Percentiles rank a stretch among this genome's conserved stretches.
Conservation (phyloP, 1,140 invertebrate species). For the Hesperophylax magnus region DNA sequence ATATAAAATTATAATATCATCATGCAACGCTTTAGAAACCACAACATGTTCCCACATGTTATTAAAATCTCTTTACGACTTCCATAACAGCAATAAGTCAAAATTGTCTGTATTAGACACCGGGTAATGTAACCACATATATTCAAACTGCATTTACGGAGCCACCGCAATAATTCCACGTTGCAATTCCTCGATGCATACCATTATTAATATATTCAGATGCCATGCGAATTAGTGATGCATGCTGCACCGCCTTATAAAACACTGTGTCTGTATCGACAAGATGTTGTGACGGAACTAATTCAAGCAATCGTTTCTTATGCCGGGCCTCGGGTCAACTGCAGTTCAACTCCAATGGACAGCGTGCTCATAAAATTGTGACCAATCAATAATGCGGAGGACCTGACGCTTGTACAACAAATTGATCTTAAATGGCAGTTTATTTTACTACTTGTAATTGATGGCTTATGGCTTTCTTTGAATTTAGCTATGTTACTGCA, state of each 20-base stretch:
- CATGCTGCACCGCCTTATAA: background rate
- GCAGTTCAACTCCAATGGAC: constrained; percentile 20
- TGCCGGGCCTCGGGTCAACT: constrained; percentile 2
- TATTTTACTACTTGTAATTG: too few species aligned
- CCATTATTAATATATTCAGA: too few species aligned
- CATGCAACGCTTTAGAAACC: too few species aligned
- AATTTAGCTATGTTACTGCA: too few species aligned
- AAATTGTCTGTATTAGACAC: background rate
- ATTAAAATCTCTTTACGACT: too few species aligned
- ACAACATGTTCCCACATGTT: too few species aligned
- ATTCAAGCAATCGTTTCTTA: background rate
- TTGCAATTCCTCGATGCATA: background rate
- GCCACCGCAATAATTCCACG: background rate
- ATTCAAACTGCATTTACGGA: background rate
- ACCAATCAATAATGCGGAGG: constrained; percentile 8
- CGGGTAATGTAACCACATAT: constrained; percentile 10
- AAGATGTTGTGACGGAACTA: background rate
- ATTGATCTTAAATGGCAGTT: constrained; percentile 1
- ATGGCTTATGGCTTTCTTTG: too few species aligned
- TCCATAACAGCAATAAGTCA: background rate
- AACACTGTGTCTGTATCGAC: constrained; percentile 17
- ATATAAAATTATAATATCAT: too few species aligned
- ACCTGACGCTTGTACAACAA: background rate
- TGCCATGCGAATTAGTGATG: constrained; percentile 34
- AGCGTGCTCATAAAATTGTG: background rate